Evolutionary conservation across 1,140 invertebrate genomes (phyloP), one percentile per base, ranked within the genome.

Genomic region (Cyclina sinensis): DNA sequence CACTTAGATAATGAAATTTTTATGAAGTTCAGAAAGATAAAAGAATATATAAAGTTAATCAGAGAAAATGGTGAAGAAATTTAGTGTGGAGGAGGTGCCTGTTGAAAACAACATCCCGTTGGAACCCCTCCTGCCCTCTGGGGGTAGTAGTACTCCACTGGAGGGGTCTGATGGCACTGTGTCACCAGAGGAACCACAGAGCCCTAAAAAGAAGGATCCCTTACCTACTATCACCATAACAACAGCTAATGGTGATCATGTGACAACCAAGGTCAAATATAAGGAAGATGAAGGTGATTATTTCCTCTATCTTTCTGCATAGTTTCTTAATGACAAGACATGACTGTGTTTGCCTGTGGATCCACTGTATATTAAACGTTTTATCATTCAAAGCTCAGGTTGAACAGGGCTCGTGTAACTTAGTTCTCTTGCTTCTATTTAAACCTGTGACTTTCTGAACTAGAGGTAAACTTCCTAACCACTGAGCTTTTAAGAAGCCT

Each of bases 61-160:
- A 21, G 51, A 21, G 5, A 81, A 43, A 65, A 81, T 81, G 82
- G 82, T 84, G 46, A 65, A 70, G 39, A 70, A 70, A 37, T 84
- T 84, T 65, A 84, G 82, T 84, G 46, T 84, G 5, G 82, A 84
- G 65, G 82, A 84, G 30, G 82, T 84, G 16, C 82, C 82, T 1
- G 82, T 65, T 11, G 48, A 73, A 54, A 73, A 84, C 43, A 84
- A 84, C 68, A 84, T 84, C 24, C 82, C 82, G 2, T 73, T 84
- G 68, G 82, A 84, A 46, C 82, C 82, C 7, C 65, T 84, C 11
- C 39, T 43, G 18, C 65, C 82, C 0, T 12, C 43, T 11, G 82
- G 65, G 32, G 68, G 7, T 18, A 54, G 16, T 24, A 27, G 27
- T 27, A 62, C 24, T 2, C 24, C 57, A 62, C 21, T 3, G 3